These are phyloP conservation scores for Scolopax mira DNA, from an alignment of 2,113 vertebrate species.

Conservation along the genomic window DNA sequence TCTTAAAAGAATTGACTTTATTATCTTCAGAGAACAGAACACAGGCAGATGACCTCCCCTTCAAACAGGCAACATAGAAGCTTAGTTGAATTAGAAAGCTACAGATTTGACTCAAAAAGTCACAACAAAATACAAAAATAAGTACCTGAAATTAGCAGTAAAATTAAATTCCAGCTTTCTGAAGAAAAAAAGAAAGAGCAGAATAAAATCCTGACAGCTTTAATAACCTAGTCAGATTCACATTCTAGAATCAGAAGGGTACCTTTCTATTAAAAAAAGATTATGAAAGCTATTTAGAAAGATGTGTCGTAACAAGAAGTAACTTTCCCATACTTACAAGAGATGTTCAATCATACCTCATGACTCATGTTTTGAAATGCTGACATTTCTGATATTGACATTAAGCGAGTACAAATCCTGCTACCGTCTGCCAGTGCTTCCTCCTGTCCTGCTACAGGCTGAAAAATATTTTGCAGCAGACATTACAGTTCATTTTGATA, in stretches of 20 bases:
- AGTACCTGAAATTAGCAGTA: background rate
- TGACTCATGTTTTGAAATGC: slow-evolving; percentile 61
- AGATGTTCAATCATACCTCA: slow-evolving; percentile 56
- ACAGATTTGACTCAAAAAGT: background rate
- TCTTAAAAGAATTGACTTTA: background rate
- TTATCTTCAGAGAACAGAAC: background rate
- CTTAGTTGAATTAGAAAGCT: background rate
- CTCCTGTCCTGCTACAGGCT: slow-evolving; percentile 59
- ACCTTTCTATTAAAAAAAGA: background rate
- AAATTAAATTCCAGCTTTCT: background rate
- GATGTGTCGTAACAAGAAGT: background rate
- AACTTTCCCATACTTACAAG: background rate
- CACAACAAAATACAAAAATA: background rate
- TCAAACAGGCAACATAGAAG: background rate
- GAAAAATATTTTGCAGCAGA: slow-evolving; percentile 35
- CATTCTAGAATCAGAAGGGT: background rate
- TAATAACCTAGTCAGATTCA: background rate
- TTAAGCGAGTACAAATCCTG: slow-evolving; percentile 22
- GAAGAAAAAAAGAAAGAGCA: background rate
- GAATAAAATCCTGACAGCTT: background rate
- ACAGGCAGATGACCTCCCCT: background rate
- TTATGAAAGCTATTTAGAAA: background rate
- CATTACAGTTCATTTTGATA: background rate
- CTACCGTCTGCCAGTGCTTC: background rate
- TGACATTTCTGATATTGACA: slow-evolving; percentile 59